Evolutionary conservation across 2,888 invertebrate genomes (phyloP), one percentile per base, ranked within the genome.

Genomic region (Sycophila texana): DNA sequence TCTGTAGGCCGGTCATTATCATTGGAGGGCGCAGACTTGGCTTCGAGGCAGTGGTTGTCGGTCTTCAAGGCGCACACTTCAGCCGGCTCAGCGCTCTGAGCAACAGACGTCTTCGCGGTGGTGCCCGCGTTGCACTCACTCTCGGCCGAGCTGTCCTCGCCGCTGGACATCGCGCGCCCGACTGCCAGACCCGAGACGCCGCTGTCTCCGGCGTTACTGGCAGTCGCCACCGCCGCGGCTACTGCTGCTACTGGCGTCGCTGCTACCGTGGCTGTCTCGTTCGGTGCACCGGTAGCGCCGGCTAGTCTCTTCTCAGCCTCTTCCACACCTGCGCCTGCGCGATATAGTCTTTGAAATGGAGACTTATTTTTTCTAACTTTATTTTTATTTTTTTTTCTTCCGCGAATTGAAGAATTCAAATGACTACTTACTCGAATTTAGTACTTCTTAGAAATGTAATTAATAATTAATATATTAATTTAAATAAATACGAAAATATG

Each of bases 161-260:
- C 86, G 85, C 86, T 88, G 84, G 87, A 89, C 88, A 89, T 89
- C 87, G 86, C 88, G 85, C 80, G 82, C 77, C 79, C 84, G 82
- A 89, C 88, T 89, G 87, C 74, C 83, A 81, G 81, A 80, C 58
- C 12, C 83, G 82, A 81, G 81, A 68, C 13, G 72, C 72, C 80
- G 58, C n/a, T 53, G n/a, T 14, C 53, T n/a, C n/a, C 53, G 53
- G 22, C 22, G 51, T 5, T 39, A 39, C 39, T 39, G 39, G 10
- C 71, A 51, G 58, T 75, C 70, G 58, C 16, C 68, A 65, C 66
- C 66, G 47, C 71, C 63, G 66, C 51, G 20, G 55, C 65, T 55
- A 57, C 65, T 30, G 51, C 51, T 39, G 39, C 58, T 60, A 73
- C 73, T 58, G 72, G 10, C 39, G 81, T 75, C 72, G 68, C 79